Conservation (phyloP, 35 echinoderm and acorn worm genomes). For the Ophiothrix spiculata region DNA sequence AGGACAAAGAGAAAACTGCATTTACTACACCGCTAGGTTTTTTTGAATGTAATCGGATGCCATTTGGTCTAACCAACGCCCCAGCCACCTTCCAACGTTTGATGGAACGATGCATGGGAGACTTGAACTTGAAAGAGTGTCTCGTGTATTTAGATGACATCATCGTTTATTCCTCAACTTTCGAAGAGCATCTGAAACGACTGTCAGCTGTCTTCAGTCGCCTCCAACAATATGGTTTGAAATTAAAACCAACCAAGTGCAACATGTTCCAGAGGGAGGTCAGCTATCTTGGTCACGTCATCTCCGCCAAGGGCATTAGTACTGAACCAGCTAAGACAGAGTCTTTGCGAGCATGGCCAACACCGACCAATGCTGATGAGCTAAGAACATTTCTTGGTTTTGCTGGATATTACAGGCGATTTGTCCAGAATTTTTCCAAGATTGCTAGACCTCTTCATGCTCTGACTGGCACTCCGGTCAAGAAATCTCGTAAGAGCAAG, state of each 20-base stretch:
- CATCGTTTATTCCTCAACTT: conserved; percentile 56
- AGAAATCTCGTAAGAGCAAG: not conserved
- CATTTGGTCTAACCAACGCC: conserved; percentile 51
- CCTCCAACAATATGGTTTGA: conserved; percentile 21
- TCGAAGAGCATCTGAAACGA: conserved; percentile 55
- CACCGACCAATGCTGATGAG: conserved; percentile 18
- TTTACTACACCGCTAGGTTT: conserved; percentile 62
- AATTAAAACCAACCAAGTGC: conserved; percentile 53
- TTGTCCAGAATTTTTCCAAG: conserved; percentile 26
- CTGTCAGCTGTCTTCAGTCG: conserved; percentile 29
- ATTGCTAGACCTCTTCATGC: conserved; percentile 30
- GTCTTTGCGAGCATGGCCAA: not conserved
- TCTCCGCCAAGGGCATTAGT: conserved; percentile 19
- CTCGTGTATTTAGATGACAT: conserved; percentile 62
- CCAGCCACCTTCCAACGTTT: conserved; percentile 52
- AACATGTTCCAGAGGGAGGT: conserved; percentile 27
- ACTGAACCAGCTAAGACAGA: conserved; percentile 38
- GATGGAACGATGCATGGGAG: conserved; percentile 52
- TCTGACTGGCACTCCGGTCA: not conserved
- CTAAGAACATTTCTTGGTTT: conserved; percentile 30
- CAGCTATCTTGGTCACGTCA: conserved; percentile 35
- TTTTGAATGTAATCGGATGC: conserved; percentile 51
- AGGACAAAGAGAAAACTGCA: conserved; percentile 55
- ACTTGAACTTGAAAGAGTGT: conserved; percentile 42
- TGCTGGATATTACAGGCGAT: conserved; percentile 39